Base-by-base conservation (phyloP, 2,113 vertebrate genomes). In the Poeciliopsis turrubarensis region DNA sequence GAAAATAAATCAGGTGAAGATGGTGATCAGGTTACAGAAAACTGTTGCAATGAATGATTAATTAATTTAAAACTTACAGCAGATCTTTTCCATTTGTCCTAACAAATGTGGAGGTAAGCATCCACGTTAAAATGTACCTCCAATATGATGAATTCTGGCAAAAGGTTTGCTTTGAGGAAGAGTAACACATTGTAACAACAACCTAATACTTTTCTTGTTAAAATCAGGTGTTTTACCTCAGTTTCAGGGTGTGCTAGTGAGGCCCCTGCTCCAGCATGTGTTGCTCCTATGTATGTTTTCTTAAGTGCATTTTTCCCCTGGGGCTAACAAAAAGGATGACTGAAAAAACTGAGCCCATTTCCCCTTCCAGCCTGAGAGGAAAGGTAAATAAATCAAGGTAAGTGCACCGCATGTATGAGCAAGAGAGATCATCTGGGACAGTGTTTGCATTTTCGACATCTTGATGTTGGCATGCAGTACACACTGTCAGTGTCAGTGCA, bases 301-400 rank as follows among this genome's bases (percentile, higher is more conserved):
- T 90, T 86, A 92, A 91, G 87, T 89, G 82, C 85, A 85, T 89
- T 86, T 86, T 79, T 67, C 85, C 87, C 83, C 82, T 34, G 69
- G 89, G 88, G 90, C 72, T 81, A 79, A 80, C 22, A 41, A 70
- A 79, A 80, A 73, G 64, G 71, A 81, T 78, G 78, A 84, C 51
- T 57, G 84, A 65, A 77, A 67, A 78, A 65, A 79, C 62, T 66
- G 64, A 84, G 87, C 65, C 71, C 65, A 27, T 57, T 29, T 60
- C 77, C 78, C 79, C 64, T 39, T 80, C 64, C 29, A 86, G 81
- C 76, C 79, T 72, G 34, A 37, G 65, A 80, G 72, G 70, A 80
- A 78, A 78, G 39, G 34, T 29, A 61, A 72, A 83, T 73, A 78
- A 88, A 89, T 90, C 81, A 87, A 85, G 75, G 80, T 86, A 75